These are phyloP conservation scores for Lethenteron reissneri DNA, from an alignment of 2,113 vertebrate genomes.

Conservation along the genomic window DNA sequence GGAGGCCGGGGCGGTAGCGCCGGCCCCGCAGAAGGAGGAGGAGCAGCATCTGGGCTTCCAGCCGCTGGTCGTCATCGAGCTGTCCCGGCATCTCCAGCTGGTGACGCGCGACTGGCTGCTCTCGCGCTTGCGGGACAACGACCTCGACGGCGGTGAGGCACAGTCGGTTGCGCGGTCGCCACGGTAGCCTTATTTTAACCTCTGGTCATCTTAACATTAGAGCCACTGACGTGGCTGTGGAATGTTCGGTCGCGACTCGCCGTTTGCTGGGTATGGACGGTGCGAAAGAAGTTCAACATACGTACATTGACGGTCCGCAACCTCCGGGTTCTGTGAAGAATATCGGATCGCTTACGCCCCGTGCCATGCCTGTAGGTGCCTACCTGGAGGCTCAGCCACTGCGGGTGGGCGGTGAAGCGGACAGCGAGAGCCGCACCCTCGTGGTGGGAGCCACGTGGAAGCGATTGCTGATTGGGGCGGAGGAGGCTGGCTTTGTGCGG, in stretches of 20 bases:
- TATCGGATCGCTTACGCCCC: background rate
- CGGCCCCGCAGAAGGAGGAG: too few species aligned
- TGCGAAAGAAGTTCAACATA: background rate
- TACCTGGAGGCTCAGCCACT: constrained; percentile 50
- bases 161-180: background rate
- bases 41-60: constrained; percentile 20
- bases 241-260: background rate
- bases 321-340: background rate
- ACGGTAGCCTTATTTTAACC: background rate
- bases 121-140: constrained; percentile 39
- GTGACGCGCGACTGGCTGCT: constrained; percentile 59
- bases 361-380: constrained; percentile 32
- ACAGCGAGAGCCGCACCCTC: constrained; percentile 33
- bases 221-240: background rate
- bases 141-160: constrained; percentile 45
- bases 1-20: too few species aligned
- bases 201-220: background rate
- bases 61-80: constrained; percentile 57
- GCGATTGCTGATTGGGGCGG: constrained; percentile 54
- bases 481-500: constrained; percentile 60
- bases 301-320: background rate
- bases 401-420: constrained; percentile 17
- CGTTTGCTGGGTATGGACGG: background rate
- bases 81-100: constrained; percentile 36
- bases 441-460: constrained; percentile 45